These are phyloP conservation scores for Caenorhabditis auriculariae DNA, from an alignment of 2,888 invertebrate genomes.

Conservation along the genomic window DNA sequence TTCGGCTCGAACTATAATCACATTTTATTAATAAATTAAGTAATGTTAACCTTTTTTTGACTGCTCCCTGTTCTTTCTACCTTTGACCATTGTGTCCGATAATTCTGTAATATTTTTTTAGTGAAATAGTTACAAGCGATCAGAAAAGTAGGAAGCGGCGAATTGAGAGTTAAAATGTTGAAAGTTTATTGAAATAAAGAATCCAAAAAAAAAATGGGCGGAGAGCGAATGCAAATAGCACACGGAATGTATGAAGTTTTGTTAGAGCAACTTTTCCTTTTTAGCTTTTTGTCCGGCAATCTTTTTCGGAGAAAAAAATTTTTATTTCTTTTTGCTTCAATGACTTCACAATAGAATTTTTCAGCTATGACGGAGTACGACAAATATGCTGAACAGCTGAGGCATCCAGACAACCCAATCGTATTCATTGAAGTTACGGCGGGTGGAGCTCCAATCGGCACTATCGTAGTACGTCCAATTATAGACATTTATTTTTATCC, in stretches of 20 bases:
- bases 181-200: neutral
- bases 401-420: constrained; percentile 89
- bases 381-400: constrained; percentile 57
- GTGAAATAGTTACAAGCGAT: neutral
- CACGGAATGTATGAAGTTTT: no score
- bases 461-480: constrained; percentile 36
- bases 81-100: neutral
- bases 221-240: no score
- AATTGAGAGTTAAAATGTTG: neutral
- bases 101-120: neutral
- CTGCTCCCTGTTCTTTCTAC: neutral
- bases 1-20: no score
- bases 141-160: neutral
- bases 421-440: constrained; percentile 97
- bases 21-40: no score
- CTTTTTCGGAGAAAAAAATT: constrained; percentile 2
- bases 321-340: constrained; percentile 1
- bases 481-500: constrained; percentile 1
- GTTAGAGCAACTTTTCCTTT: no score
- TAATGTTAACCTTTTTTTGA: neutral
- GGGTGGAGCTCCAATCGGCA: constrained; percentile 75
- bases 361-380: constrained; percentile 62
- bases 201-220: no score
- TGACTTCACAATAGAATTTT: neutral
- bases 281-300: no score